Conservation (phyloP, 2,888 invertebrate species). For the Tachina fera region DNA sequence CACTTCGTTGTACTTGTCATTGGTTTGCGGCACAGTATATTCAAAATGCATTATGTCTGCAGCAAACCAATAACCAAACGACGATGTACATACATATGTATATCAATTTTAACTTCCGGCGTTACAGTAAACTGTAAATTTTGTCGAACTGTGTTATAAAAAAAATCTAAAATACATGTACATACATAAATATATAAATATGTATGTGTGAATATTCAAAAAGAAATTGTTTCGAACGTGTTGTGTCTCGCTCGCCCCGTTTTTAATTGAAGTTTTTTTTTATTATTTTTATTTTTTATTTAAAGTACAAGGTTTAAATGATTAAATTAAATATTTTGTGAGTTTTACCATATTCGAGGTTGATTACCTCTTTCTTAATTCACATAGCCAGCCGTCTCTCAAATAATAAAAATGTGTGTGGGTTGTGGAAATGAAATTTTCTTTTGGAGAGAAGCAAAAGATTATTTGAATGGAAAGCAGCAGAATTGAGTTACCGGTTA, state of each 20-base stretch:
- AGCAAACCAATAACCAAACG: too few species aligned
- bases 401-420: constrained; percentile 9
- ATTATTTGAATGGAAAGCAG: constrained; percentile 11
- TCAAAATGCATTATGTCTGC: too few species aligned
- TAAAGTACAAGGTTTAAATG: constrained; percentile 44
- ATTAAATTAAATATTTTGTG: constrained; percentile 25
- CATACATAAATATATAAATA: too few species aligned
- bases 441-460: not conserved
- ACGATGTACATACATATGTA: too few species aligned
- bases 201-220: not conserved
- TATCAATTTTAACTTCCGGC: too few species aligned
- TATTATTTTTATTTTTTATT: constrained; percentile 18
- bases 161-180: not conserved
- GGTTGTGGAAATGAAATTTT: constrained; percentile 14
- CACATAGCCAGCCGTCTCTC: constrained; percentile 20
- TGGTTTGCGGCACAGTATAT: too few species aligned
- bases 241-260: constrained; percentile 44
- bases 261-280: constrained; percentile 39
- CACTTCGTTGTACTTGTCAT: too few species aligned
- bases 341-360: constrained; percentile 48
- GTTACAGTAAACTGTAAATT: too few species aligned
- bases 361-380: constrained; percentile 41
- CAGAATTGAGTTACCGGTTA: not conserved
- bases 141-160: not conserved
- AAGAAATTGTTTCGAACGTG: constrained; percentile 54